Base-by-base conservation (phyloP, 2,888 invertebrate genomes). In the Druceiella hillmani region DNA sequence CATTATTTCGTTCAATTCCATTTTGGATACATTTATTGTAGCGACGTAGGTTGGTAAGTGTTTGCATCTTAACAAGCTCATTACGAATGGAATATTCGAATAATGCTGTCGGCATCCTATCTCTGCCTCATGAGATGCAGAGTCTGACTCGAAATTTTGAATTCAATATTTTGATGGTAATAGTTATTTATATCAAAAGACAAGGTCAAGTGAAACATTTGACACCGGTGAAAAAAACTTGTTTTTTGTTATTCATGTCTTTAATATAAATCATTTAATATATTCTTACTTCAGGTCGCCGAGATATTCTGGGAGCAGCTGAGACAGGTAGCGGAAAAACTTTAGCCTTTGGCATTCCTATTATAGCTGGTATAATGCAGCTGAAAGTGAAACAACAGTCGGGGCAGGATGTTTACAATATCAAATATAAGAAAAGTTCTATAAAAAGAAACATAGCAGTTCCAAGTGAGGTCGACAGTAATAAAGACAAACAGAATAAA, bases 291-390 rank as follows among this genome's bases (percentile, higher is more conserved):
- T 10, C 51, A 77, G 78, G 82, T 25, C 76, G 82, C 31, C 78
- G 87, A 63, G 97, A 99, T 62, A 88, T 99, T 49, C 64, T 99
- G 2, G 99, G 97, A n/a, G 98, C 98, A 37, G 98, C 98, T 2
- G 95, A 98, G 72, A 99, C 99, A 0, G 99, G 99, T 1, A 97
- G 95, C 63, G 99, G 99, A 0, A 99, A 99, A 73, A 99, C 99
- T 0, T 66, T 99, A 34, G 98, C 98, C 0, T 99, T 98, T 69
- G 95, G 91, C 1, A 86, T 99, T 40, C 99, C 99, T 6, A 83
- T 99, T 26, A 64, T 99, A 39, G 72, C 81, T 36, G 89, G 90
- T 10, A 93, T 97, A 45, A 64, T 95, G 50, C 77, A 82, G 52
- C 55, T 81, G 1, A 81, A 82, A 54, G 66, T 66, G 53, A 66